A percentile compares a stretch with the other conserved stretches of the same genome.
Evolutionary conservation across 2,113 vertebrate genomes (phyloP).

Genomic region (Gobiocypris rarus): DNA sequence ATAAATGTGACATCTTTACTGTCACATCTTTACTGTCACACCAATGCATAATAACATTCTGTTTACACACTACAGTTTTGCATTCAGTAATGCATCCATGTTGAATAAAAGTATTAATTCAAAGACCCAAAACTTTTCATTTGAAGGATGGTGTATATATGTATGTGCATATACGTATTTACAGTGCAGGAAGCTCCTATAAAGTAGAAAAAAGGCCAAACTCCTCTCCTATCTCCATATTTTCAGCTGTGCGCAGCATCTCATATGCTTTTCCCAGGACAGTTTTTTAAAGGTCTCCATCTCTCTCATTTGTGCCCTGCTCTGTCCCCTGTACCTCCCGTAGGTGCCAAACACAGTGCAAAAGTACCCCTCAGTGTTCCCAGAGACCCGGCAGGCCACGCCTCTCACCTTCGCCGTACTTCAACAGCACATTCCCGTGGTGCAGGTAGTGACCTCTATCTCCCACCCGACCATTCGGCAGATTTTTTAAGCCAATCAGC

Average conservation of each 20-base stretch:
- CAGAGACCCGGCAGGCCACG: slow-evolving; percentile 98
- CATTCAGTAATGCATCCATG: neutral
- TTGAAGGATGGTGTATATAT: neutral
- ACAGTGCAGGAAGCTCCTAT: neutral
- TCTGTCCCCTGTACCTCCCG: slow-evolving; percentile 71
- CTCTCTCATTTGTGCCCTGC: slow-evolving; percentile 56
- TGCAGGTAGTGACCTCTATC: slow-evolving; percentile 86
- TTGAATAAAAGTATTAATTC: neutral
- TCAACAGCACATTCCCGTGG: slow-evolving; percentile 98
- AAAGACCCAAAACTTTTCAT: neutral
- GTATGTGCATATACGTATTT: too few species aligned
- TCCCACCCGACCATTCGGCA: neutral
- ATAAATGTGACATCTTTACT: neutral
- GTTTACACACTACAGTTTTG: too few species aligned
- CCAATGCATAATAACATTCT: too few species aligned
- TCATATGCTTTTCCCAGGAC: slow-evolving; percentile 17
- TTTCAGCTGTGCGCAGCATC: slow-evolving; percentile 21
- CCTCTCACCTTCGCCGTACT: slow-evolving; percentile 98
- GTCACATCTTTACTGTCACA: neutral
- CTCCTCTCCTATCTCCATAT: neutral
- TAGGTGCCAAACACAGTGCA: slow-evolving; percentile 99
- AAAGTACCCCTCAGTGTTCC: slow-evolving; percentile 98
- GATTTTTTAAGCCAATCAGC: neutral
- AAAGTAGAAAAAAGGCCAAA: slow-evolving; percentile 22
- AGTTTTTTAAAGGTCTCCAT: slow-evolving; percentile 33